Evolutionary conservation across 2,797 vertebrate genomes (phyloP).

Genomic region (Megaceryle alcyon): DNA sequence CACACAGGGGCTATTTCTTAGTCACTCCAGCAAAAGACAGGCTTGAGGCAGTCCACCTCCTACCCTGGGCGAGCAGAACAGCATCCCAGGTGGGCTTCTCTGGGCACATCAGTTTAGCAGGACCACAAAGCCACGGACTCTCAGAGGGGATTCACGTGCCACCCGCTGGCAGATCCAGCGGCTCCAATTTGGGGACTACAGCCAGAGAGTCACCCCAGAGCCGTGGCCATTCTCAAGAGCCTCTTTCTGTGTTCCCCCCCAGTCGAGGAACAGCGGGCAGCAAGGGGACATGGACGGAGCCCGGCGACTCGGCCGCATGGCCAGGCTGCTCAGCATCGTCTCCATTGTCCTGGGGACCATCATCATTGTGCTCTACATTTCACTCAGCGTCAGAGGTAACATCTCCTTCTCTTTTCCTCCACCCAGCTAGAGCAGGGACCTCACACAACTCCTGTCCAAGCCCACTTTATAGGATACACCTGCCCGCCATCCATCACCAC

Average conservation of each 20-base stretch:
- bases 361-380: slow-evolving; percentile 84
- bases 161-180: not conserved
- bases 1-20: fast-evolving
- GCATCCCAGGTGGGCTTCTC: not conserved
- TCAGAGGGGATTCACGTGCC: fast-evolving
- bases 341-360: slow-evolving; percentile 90
- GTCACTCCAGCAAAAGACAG: too few relatives aligned
- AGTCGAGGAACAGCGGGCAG: slow-evolving; percentile 96
- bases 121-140: not conserved
- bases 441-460: fast-evolving
- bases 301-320: slow-evolving; percentile 90
- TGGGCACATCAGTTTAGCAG: not conserved
- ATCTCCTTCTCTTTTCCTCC: not conserved
- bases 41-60: not conserved
- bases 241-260: slow-evolving; percentile 15
- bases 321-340: slow-evolving; percentile 91
- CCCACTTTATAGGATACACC: fast-evolving
- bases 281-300: slow-evolving; percentile 92
- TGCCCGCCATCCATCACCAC: not conserved
- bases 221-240: not conserved
- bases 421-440: not conserved
- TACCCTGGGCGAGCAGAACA: not conserved
- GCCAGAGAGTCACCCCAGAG: not conserved
- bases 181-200: not conserved
- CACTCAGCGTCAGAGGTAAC: slow-evolving; percentile 85